Evolutionary conservation across 2,797 vertebrate species (phyloP).

Genomic region (Hemibagrus guttatus): DNA sequence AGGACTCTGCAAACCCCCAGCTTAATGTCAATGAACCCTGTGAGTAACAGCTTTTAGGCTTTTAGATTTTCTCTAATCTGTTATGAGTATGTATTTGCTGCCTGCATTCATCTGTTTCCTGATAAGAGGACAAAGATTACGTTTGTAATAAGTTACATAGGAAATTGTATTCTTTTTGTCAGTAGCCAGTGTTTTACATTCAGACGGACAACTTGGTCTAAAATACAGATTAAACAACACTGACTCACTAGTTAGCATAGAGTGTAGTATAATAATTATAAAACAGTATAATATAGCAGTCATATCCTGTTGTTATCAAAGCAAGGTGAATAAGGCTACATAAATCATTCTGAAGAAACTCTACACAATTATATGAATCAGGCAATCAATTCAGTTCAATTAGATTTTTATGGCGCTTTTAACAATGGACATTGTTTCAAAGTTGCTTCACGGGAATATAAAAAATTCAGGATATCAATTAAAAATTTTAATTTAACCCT

Average conservation of each 20-base stretch:
- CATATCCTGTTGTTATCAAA: neutral
- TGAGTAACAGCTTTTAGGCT: constrained; percentile 23
- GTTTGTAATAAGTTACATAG: neutral
- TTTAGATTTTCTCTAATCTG: too few relatives aligned
- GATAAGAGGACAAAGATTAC: neutral
- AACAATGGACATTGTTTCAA: too few relatives aligned
- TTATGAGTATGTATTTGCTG: neutral
- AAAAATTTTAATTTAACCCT: too few relatives aligned
- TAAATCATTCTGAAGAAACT: neutral
- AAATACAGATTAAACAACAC: neutral
- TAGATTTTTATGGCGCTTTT: too few relatives aligned
- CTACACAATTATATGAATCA: neutral
- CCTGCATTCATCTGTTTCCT: neutral
- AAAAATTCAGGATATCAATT: too few relatives aligned
- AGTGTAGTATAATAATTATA: neutral
- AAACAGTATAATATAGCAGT: neutral
- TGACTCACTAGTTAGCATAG: neutral
- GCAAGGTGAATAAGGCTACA: neutral
- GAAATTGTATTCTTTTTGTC: neutral
- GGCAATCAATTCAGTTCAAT: neutral
- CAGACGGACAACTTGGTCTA: neutral
- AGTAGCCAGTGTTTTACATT: neutral
- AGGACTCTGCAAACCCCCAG: neutral
- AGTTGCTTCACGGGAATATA: too few relatives aligned
- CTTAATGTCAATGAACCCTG: neutral